A percentile compares a stretch with the other conserved stretches of the same genome.
phyloP scores from a whole-genome alignment of 2,888 invertebrate genomes.

The Pachliopta kotzebuea region DNA sequence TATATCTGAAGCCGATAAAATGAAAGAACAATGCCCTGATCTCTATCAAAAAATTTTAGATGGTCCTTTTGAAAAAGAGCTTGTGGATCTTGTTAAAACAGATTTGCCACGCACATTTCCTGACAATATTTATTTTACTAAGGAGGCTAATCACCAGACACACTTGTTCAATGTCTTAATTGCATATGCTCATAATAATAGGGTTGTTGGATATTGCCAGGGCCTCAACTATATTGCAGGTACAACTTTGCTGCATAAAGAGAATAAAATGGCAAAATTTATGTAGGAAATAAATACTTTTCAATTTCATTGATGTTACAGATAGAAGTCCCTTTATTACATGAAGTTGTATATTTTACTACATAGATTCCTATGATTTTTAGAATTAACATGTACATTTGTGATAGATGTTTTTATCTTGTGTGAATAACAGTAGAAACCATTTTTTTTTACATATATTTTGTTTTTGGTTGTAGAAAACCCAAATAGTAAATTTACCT shows the following conservation, averaged over 20 bases:
- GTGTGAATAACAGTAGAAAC: neutral
- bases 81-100: slow-evolving; percentile 91
- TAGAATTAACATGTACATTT: neutral
- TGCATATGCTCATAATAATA: slow-evolving; percentile 94
- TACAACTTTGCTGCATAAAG: slow-evolving; percentile 34
- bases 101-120: slow-evolving; percentile 97
- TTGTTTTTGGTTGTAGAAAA: no score
- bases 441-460: no score
- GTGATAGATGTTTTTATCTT: neutral
- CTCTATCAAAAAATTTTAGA: slow-evolving; percentile 85
- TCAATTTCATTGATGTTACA: neutral
- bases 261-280: neutral
- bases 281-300: neutral
- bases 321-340: neutral
- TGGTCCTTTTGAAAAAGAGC: slow-evolving; percentile 84
- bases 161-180: slow-evolving; percentile 92
- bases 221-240: slow-evolving; percentile 96
- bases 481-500: no score
- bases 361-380: no score
- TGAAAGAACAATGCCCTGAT: slow-evolving; percentile 83
- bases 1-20: slow-evolving; percentile 88
- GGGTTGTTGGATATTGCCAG: slow-evolving; percentile 95
- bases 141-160: slow-evolving; percentile 85
- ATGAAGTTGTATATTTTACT: no score
- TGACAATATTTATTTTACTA: slow-evolving; percentile 95